Conservation (phyloP, 2,888 invertebrate genomes). For the Neria commutata region DNA sequence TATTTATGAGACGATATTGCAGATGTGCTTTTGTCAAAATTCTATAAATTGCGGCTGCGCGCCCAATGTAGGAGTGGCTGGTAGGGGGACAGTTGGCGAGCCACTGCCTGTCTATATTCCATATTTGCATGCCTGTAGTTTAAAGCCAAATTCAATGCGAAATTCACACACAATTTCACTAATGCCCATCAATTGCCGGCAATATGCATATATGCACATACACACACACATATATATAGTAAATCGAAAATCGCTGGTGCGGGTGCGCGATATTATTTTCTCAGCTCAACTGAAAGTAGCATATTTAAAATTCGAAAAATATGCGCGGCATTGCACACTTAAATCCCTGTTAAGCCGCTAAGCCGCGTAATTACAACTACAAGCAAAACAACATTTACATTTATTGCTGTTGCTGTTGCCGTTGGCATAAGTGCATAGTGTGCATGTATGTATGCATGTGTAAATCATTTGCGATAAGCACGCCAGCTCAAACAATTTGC, state of each 20-base stretch:
- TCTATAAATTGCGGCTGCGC: background rate
- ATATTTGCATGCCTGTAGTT: no score
- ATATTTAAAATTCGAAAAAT: background rate
- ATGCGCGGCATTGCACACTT: no score
- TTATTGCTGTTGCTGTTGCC: background rate
- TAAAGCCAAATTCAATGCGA: no score
- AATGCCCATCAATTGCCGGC: no score
- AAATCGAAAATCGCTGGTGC: no score
- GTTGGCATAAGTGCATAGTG: background rate
- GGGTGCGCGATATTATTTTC: no score
- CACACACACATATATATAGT: no score
- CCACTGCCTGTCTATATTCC: no score
- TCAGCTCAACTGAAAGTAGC: no score
- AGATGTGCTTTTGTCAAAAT: constrained; percentile 2
- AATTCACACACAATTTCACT: no score
- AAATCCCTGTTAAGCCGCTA: background rate
- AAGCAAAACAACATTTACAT: background rate
- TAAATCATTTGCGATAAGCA: constrained; percentile 2
- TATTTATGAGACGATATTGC: constrained; percentile 12
- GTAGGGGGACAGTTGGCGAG: background rate
- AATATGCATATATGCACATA: no score
- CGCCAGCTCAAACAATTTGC: background rate
- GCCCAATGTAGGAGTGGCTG: background rate
- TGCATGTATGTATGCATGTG: background rate
- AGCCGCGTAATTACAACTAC: background rate